A percentile compares a stretch with the other conserved stretches of the same genome.
These are phyloP conservation scores for Temnothorax unifasciatus DNA, from an alignment of 2,888 invertebrate species.

Conservation along the genomic window DNA sequence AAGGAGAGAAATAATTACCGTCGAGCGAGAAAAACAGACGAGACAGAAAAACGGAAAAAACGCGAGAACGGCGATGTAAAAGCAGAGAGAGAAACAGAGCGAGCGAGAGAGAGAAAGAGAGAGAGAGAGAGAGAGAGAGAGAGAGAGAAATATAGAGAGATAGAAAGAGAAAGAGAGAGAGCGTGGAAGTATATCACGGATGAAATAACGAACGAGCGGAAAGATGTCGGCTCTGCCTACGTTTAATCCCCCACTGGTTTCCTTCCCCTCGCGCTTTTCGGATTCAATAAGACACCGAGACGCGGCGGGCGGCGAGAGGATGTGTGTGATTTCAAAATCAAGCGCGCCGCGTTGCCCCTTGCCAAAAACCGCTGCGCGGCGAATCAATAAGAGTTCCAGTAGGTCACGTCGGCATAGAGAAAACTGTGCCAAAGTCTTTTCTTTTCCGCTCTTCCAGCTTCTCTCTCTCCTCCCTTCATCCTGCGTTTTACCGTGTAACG, in stretches of 20 bases:
- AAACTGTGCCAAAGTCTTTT: constrained; percentile 78
- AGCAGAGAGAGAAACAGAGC: constrained; percentile 33
- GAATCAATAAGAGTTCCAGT: constrained; percentile 82
- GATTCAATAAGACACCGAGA: constrained; percentile 64
- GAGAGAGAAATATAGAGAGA: background rate
- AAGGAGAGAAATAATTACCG: constrained; percentile 33
- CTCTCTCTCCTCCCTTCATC: constrained; percentile 64
- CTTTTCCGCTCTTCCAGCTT: constrained; percentile 72
- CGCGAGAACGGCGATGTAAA: constrained; percentile 10
- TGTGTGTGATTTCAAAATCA: constrained; percentile 74
- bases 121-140: constrained; percentile 53
- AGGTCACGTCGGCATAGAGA: constrained; percentile 81
- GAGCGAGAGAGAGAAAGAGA: constrained; percentile 17
- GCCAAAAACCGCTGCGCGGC: constrained; percentile 76
- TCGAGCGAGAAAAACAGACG: constrained; percentile 12
- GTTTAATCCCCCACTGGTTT: constrained; percentile 2
- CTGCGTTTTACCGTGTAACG: constrained; percentile 24
- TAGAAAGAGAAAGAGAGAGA: constrained; percentile 50
- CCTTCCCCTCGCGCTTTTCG: constrained; percentile 38
- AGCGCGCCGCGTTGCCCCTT: constrained; percentile 73
- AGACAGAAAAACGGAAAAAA: constrained; percentile 34
- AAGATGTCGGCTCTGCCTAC: constrained; percentile 48
- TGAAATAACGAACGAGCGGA: constrained; percentile 58
- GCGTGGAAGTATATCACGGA: constrained; percentile 39
- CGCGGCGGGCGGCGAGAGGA: constrained; percentile 42